Percentiles rank a stretch among this genome's conserved stretches.
These are phyloP conservation scores for Danio albolineatus DNA, from an alignment of 2,797 vertebrate species.

Conservation along the genomic window DNA sequence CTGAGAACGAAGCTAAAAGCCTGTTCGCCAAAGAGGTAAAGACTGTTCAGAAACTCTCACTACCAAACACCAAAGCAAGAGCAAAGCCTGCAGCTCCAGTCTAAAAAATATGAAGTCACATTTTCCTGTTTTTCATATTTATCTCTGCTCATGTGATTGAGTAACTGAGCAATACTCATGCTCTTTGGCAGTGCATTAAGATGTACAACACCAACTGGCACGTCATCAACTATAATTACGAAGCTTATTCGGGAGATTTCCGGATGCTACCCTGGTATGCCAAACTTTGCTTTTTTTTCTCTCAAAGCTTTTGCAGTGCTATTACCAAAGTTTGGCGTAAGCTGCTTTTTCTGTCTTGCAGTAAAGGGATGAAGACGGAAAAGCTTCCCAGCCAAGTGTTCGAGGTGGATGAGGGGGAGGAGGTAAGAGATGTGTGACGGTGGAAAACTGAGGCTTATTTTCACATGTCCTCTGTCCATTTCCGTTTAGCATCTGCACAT, in stretches of 20 bases:
- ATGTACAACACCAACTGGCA: constrained; percentile 96
- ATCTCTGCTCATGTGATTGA: constrained; percentile 56
- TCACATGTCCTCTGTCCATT: background rate
- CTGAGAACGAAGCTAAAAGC: constrained; percentile 88
- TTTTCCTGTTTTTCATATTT: constrained; percentile 48
- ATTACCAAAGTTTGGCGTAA: background rate
- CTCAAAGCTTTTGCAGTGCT: constrained; percentile 6
- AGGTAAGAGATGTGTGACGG: constrained; percentile 78
- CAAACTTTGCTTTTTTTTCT: background rate
- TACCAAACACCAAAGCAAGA: background rate
- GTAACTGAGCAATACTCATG: constrained; percentile 57
- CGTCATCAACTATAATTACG: constrained; percentile 95
- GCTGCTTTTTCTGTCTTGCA: constrained; percentile 71
- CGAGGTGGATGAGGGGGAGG: constrained; percentile 96
- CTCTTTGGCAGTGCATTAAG: constrained; percentile 92
- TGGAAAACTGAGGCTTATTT: constrained; percentile 7
- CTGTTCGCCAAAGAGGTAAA: constrained; percentile 96
- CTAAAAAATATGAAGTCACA: constrained; percentile 22
- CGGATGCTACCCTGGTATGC: constrained; percentile 91
- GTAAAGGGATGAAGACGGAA: constrained; percentile 94
- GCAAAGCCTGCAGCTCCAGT: background rate
- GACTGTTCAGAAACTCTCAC: background rate
- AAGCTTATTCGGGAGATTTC: constrained; percentile 96
- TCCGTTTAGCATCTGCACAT: no score
- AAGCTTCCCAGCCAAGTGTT: constrained; percentile 93